Evolutionary conservation across 1,140 invertebrate species (phyloP), one percentile per base, ranked within the genome.

Genomic region (Heliconius hewitsoni): DNA sequence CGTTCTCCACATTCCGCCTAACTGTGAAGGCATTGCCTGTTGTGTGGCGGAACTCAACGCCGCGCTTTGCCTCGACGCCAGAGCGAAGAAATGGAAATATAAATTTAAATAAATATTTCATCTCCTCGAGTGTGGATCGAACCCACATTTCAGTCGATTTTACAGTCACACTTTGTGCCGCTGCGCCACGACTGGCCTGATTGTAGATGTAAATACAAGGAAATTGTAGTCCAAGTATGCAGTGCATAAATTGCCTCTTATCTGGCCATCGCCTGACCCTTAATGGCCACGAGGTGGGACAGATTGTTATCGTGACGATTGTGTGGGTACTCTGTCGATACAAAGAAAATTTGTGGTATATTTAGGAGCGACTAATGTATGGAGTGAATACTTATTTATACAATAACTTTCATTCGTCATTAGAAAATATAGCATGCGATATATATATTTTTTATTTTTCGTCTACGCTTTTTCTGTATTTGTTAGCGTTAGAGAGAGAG

Each of bases 271-370:
- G 90, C 85, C 83, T 91, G 91, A 89, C 91, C 89, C 86, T 78
- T 92, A 92, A 92, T 91, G 86, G 88, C 83, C 81, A 82, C 87
- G 84, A 92, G 91, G 90, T 92, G 89, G 87, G 89, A 91, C 90
- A 84, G 91, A 92, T 92, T 79, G 80, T 90, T 92, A 92, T 92
- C 91, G 85, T 77, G 79, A 81, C 86, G 90, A 85, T 92, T 90
- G 86, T 88, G 86, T 81, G 79, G 84, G 80, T 84, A 90, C 86
- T 88, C 90, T 87, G 87, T 87, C 88, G 86, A 89, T 89, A 91
- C 86, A 88, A 87, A 85, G 83, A 80, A 80, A 73, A 72, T 77
- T 77, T 27, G 71, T 71, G 23, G 71, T 18, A 37, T 39, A 71
- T 19, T 71, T 71, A 71, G 71, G 18, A 71, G 19, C 71, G 71